A percentile compares a stretch with the other conserved stretches of the same genome.
phyloP scores from a whole-genome alignment of 1,140 invertebrate genomes.

The Drosophila saltans region DNA sequence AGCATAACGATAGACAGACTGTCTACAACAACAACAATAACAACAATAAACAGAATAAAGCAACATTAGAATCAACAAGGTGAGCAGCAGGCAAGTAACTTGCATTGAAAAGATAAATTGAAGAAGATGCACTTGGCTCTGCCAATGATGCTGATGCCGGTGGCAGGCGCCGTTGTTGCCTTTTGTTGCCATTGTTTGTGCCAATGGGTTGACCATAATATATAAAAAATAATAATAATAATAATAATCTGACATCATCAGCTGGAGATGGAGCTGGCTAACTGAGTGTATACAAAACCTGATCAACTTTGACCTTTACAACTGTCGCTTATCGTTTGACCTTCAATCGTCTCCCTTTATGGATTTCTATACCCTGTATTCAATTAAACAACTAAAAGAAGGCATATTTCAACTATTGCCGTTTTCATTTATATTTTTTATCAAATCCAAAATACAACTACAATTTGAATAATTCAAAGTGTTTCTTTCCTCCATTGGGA shows the following conservation, averaged over 20 bases:
- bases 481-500: no score
- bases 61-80: slow-evolving; percentile 46
- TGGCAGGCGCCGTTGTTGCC: neutral
- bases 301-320: slow-evolving; percentile 71
- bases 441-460: no score
- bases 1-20: slow-evolving; percentile 50
- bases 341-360: slow-evolving; percentile 48
- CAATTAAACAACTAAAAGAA: no score
- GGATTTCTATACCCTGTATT: neutral
- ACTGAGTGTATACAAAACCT: slow-evolving; percentile 21
- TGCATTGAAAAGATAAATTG: slow-evolving; percentile 64
- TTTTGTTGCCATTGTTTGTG: slow-evolving; percentile 57
- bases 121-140: slow-evolving; percentile 55
- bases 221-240: slow-evolving; percentile 2
- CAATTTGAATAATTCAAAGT: no score
- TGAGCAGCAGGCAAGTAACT: slow-evolving; percentile 45
- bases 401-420: no score
- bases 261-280: neutral
- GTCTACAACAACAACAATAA: slow-evolving; percentile 25
- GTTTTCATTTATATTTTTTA: no score
- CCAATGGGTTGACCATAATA: slow-evolving; percentile 50
- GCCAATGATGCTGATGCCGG: neutral
- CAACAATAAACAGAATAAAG: slow-evolving; percentile 14
- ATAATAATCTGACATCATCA: slow-evolving; percentile 1
- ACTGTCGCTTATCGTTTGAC: slow-evolving; percentile 26